phyloP scores from a whole-genome alignment of 2,888 invertebrate species.

The Parnassius orleans region DNA sequence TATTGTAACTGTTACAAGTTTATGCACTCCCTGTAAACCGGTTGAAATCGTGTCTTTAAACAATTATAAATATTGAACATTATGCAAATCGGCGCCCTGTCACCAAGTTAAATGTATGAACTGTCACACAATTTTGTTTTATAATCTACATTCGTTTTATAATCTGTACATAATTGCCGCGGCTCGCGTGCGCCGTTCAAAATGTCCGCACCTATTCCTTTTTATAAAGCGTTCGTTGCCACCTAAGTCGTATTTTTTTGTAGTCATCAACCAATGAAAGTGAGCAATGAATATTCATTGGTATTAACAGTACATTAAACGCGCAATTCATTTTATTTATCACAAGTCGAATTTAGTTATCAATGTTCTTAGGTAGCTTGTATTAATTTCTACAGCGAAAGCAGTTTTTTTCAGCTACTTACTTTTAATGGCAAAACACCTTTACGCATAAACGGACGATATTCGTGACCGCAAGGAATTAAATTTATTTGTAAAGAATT shows the following conservation, averaged over 20 bases:
- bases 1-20: not conserved
- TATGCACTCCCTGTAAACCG: slow-evolving; percentile 3
- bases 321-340: slow-evolving; percentile 22
- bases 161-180: slow-evolving; percentile 20
- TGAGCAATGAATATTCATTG: slow-evolving; percentile 19
- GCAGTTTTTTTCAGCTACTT: slow-evolving; percentile 5
- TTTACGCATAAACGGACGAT: slow-evolving; percentile 3
- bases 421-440: slow-evolving; percentile 11
- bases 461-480: slow-evolving; percentile 5
- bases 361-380: slow-evolving; percentile 12
- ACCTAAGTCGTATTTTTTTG: slow-evolving; percentile 14
- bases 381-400: slow-evolving; percentile 16
- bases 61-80: slow-evolving; percentile 8
- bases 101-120: slow-evolving; percentile 7
- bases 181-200: slow-evolving; percentile 22
- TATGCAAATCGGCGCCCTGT: slow-evolving; percentile 6
- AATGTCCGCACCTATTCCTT: slow-evolving; percentile 23
- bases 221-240: slow-evolving; percentile 4
- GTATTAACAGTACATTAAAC: slow-evolving; percentile 22
- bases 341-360: slow-evolving; percentile 16
- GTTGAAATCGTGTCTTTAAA: slow-evolving; percentile 5
- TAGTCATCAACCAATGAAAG: slow-evolving; percentile 19
- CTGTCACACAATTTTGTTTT: slow-evolving; percentile 23
- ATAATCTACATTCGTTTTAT: slow-evolving; percentile 27
- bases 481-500: slow-evolving; percentile 17